Conservation (phyloP, 2,888 invertebrate species). For the Folsomia manolachei region DNA sequence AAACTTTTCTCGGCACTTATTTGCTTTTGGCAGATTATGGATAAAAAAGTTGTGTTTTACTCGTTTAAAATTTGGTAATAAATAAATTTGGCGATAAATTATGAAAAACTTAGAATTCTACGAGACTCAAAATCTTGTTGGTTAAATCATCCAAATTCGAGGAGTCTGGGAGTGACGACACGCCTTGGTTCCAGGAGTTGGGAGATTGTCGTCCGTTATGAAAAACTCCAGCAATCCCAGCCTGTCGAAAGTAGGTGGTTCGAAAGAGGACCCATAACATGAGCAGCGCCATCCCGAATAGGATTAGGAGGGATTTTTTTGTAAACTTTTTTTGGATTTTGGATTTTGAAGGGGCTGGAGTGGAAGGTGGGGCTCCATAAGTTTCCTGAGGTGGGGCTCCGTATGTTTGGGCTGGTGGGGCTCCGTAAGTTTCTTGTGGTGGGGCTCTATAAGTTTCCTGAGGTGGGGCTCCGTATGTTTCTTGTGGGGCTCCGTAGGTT, state of each 20-base stretch:
- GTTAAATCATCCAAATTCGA: not conserved
- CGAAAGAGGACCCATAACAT: not conserved
- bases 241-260: not conserved
- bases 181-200: no score
- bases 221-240: not conserved
- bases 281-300: not conserved
- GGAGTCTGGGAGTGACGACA: no score
- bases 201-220: not conserved
- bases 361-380: not conserved
- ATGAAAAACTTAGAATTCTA: no score
- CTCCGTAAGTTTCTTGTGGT: not conserved
- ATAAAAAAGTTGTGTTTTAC: no score
- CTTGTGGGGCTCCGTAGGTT: not conserved
- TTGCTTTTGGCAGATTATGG: no score
- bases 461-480: not conserved
- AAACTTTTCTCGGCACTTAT: no score
- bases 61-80: no score
- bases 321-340: not conserved
- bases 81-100: no score
- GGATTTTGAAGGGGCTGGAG: not conserved
- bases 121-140: not conserved
- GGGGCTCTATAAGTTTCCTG: not conserved
- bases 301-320: not conserved
- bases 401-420: not conserved
- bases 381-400: not conserved